A percentile compares a stretch with the other conserved stretches of the same genome.
These are phyloP conservation scores for Drosophila aff. DNA, from an alignment of 1,140 invertebrate genomes.

Conservation along the genomic window DNA sequence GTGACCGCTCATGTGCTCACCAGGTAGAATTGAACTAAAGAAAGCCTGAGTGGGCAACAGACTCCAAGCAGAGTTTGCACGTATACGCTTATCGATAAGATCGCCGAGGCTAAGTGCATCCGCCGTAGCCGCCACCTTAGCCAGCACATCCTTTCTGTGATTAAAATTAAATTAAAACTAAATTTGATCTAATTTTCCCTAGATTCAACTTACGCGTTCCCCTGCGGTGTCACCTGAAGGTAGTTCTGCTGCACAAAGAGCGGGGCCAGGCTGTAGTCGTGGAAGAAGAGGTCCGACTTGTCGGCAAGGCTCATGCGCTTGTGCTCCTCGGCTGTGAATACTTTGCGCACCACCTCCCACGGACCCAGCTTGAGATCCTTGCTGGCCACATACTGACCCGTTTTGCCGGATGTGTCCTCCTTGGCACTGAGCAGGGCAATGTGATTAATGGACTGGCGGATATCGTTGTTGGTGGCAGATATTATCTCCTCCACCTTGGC, in stretches of 20 bases:
- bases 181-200: neutral
- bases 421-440: slow-evolving; percentile 91
- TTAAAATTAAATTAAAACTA: neutral
- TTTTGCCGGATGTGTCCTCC: slow-evolving; percentile 3
- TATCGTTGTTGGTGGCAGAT: slow-evolving; percentile 94
- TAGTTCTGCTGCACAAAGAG: slow-evolving; percentile 99
- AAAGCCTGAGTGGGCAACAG: slow-evolving; percentile 96
- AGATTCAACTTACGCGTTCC: slow-evolving; percentile 87
- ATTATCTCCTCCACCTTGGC: slow-evolving; percentile 94
- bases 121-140: slow-evolving; percentile 91
- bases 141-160: slow-evolving; percentile 87
- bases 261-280: slow-evolving; percentile 97
- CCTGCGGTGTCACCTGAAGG: slow-evolving; percentile 89
- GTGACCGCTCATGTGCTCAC: slow-evolving; percentile 92
- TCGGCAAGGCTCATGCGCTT: slow-evolving; percentile 93
- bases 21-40: slow-evolving; percentile 96
- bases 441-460: slow-evolving; percentile 96
- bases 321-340: slow-evolving; percentile 94
- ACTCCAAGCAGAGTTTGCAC: slow-evolving; percentile 92
- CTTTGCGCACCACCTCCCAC: slow-evolving; percentile 96
- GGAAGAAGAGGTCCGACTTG: slow-evolving; percentile 97
- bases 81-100: slow-evolving; percentile 92
- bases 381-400: slow-evolving; percentile 84
- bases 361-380: slow-evolving; percentile 96
- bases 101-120: slow-evolving; percentile 95